These are phyloP conservation scores for Antechinus flavipes DNA, from an alignment of 2,113 vertebrate species.

Conservation along the genomic window DNA sequence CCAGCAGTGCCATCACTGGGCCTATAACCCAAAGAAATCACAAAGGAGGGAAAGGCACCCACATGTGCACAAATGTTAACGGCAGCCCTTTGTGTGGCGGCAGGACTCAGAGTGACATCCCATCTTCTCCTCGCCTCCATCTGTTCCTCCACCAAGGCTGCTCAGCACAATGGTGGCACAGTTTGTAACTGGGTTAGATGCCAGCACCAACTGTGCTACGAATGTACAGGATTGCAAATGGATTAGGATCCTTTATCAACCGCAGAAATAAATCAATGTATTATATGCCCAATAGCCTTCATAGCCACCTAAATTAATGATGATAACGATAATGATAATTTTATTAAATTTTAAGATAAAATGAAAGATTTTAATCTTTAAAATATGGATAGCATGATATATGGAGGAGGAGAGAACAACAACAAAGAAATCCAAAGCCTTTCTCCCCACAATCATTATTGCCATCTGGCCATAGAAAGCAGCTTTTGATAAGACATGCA, in stretches of 20 bases:
- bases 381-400: not conserved
- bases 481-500: not conserved
- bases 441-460: not conserved
- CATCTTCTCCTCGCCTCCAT: not conserved
- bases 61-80: too few species aligned
- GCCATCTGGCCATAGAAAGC: not conserved
- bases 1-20: too few species aligned
- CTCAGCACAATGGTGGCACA: not conserved
- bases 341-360: too few species aligned
- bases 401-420: not conserved
- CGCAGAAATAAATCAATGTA: not conserved
- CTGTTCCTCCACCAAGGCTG: not conserved
- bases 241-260: not conserved
- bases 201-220: not conserved
- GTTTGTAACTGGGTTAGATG: not conserved
- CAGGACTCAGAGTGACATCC: not conserved
- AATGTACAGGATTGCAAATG: not conserved
- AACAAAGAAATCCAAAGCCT: not conserved
- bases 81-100: too few species aligned
- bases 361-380: not conserved
- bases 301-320: not conserved
- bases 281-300: not conserved
- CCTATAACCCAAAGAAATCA: too few species aligned
- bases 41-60: too few species aligned
- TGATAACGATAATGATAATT: not conserved